A percentile compares a stretch with the other conserved stretches of the same genome.
Evolutionary conservation across 37 sponge, comb jelly and placozoan genomes (phyloP).

Genomic region (Agelas oroides): DNA sequence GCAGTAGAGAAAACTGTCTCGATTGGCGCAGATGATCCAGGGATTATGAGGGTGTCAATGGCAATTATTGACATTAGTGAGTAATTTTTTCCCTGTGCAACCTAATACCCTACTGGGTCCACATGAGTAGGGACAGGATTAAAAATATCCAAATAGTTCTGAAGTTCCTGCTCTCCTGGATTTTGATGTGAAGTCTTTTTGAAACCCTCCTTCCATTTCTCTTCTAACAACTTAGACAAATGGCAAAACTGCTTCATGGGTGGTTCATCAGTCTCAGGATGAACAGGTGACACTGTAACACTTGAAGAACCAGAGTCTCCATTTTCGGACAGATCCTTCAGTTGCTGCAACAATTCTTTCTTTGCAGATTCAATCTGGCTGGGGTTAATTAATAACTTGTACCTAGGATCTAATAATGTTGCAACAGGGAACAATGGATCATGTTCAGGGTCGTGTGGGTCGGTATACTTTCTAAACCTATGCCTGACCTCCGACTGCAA

Average conservation of each 20-base stretch:
- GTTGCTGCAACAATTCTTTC: too few relatives aligned
- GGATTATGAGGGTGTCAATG: constrained; percentile 1
- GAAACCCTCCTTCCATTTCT: background rate
- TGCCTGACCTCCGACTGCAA: background rate
- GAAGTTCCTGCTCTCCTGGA: background rate
- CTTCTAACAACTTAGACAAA: background rate
- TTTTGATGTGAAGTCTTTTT: background rate
- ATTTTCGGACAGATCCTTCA: too few relatives aligned
- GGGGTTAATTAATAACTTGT: background rate
- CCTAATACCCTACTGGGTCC: background rate
- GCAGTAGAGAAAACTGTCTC: constrained; percentile 7
- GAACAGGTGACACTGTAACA: too few relatives aligned
- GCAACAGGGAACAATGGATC: background rate
- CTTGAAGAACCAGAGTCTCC: too few relatives aligned
- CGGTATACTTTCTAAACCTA: background rate
- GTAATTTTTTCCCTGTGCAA: background rate
- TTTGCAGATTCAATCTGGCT: background rate
- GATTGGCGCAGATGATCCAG: constrained; percentile 4
- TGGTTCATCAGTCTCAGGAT: background rate
- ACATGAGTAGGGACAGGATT: background rate
- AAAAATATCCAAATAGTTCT: background rate
- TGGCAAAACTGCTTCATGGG: background rate
- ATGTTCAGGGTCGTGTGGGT: background rate
- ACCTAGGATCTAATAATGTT: background rate
- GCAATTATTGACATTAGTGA: background rate